Evolutionary conservation across 1,140 invertebrate genomes (phyloP).

Genomic region (Contarinia nasturtii): DNA sequence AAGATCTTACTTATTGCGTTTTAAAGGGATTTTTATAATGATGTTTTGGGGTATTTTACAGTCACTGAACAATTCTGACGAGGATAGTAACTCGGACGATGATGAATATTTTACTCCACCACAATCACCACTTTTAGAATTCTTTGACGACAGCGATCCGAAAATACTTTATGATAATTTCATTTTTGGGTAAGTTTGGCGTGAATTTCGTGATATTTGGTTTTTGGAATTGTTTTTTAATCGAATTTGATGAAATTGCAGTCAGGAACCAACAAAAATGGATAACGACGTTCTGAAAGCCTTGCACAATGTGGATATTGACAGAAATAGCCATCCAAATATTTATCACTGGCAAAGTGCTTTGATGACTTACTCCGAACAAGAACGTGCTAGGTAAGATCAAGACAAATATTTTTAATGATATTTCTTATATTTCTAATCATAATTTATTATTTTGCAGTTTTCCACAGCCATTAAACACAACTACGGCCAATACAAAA

Average conservation of each 20-base stretch:
- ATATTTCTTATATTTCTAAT: background rate
- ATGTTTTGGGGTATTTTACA: too few species aligned
- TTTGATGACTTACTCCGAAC: conserved; percentile 28
- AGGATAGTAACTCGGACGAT: background rate
- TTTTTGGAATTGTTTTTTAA: background rate
- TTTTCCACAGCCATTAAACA: too few species aligned
- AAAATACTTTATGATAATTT: conserved; percentile 9
- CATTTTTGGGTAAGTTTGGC: background rate
- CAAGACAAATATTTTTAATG: background rate
- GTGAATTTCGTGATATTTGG: conserved; percentile 10
- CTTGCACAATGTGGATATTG: conserved; percentile 28
- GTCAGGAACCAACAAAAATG: conserved; percentile 42
- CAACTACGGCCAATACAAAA: too few species aligned
- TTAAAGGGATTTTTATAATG: too few species aligned
- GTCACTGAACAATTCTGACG: conserved; percentile 4
- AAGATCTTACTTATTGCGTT: too few species aligned
- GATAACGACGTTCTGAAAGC: conserved; percentile 51
- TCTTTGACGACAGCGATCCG: conserved; percentile 17
- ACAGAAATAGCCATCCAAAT: conserved; percentile 35
- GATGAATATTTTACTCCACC: background rate
- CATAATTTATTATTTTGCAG: background rate
- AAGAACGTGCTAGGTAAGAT: conserved; percentile 32
- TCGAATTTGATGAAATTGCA: conserved; percentile 19
- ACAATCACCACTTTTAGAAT: background rate
- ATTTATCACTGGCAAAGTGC: conserved; percentile 46